phyloP scores from a whole-genome alignment of 2,113 vertebrate species.

The Zeus faber region DNA sequence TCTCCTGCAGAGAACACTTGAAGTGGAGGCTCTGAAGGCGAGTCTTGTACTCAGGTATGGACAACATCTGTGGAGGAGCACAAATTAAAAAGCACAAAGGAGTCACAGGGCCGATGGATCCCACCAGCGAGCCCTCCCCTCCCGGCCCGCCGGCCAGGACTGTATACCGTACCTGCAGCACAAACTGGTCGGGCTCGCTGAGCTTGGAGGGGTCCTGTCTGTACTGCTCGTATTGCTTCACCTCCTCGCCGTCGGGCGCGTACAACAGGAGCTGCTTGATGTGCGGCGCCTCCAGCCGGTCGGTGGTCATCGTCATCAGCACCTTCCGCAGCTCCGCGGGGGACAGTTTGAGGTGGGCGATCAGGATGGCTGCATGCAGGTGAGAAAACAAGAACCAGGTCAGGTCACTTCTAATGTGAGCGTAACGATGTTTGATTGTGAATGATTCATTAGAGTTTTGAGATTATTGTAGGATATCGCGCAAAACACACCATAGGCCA shows the following conservation, averaged over 20 bases:
- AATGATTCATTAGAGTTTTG: too few relatives aligned
- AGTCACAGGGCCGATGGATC: neutral
- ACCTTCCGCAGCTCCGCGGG: conserved; percentile 86
- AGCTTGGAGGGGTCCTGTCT: conserved; percentile 84
- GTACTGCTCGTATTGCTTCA: conserved; percentile 86
- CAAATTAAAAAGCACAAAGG: neutral
- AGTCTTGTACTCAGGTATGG: conserved; percentile 90
- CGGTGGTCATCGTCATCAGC: conserved; percentile 87
- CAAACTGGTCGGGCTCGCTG: conserved; percentile 94
- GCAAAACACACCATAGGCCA: too few relatives aligned
- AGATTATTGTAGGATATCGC: too few relatives aligned
- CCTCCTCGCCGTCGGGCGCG: conserved; percentile 88
- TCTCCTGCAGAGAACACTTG: conserved; percentile 92
- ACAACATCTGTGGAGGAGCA: conserved; percentile 63
- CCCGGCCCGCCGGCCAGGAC: neutral
- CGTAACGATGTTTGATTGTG: too few relatives aligned
- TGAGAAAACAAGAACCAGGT: neutral
- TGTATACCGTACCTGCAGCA: conserved; percentile 82
- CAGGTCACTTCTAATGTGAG: too few relatives aligned
- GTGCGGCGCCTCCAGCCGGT: conserved; percentile 89
- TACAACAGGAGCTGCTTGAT: conserved; percentile 95
- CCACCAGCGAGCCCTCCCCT: neutral
- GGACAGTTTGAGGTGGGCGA: conserved; percentile 94
- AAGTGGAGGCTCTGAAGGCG: conserved; percentile 91
- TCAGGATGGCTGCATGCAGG: conserved; percentile 84